Percentiles rank a stretch among this genome's conserved stretches.
Conservation (phyloP, 2,113 vertebrate species). For the Leuciscus idus region DNA sequence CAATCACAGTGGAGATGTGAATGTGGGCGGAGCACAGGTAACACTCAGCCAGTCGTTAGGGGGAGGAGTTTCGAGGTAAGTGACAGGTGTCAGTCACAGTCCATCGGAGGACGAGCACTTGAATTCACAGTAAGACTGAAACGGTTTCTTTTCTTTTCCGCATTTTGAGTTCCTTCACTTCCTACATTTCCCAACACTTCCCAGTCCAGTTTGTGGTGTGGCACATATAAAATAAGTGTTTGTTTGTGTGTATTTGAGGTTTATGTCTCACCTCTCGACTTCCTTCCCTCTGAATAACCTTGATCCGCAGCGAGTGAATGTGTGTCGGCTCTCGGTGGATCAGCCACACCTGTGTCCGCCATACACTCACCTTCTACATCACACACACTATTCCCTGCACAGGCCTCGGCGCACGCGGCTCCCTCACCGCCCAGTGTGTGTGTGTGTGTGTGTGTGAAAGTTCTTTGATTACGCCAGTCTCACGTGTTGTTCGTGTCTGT, state of each 20-base stretch:
- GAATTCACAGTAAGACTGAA: constrained; percentile 50
- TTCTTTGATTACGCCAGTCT: not conserved
- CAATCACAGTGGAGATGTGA: constrained; percentile 31
- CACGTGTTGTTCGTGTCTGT: constrained; percentile 47
- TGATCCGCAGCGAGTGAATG: constrained; percentile 40
- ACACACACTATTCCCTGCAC: constrained; percentile 56
- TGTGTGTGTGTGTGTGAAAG: not conserved
- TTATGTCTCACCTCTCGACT: constrained; percentile 59
- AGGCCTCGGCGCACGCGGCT: not conserved
- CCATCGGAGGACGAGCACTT: not conserved
- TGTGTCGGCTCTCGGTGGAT: constrained; percentile 52
- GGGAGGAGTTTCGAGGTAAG: constrained; percentile 68
- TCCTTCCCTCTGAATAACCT: constrained; percentile 31
- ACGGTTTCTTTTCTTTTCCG: constrained; percentile 59
- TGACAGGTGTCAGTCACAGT: constrained; percentile 54
- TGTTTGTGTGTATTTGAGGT: constrained; percentile 13
- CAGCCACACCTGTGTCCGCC: constrained; percentile 40
- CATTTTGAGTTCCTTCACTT: constrained; percentile 52
- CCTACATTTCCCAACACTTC: constrained; percentile 56
- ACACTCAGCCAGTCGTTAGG: not conserved
- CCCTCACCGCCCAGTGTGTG: not conserved
- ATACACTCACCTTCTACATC: constrained; percentile 70
- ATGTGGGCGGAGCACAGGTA: constrained; percentile 1
- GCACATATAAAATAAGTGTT: constrained; percentile 48
- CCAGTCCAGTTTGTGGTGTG: constrained; percentile 54